These are phyloP conservation scores for Acrocera orbiculus DNA, from an alignment of 2,888 invertebrate genomes.

Conservation along the genomic window DNA sequence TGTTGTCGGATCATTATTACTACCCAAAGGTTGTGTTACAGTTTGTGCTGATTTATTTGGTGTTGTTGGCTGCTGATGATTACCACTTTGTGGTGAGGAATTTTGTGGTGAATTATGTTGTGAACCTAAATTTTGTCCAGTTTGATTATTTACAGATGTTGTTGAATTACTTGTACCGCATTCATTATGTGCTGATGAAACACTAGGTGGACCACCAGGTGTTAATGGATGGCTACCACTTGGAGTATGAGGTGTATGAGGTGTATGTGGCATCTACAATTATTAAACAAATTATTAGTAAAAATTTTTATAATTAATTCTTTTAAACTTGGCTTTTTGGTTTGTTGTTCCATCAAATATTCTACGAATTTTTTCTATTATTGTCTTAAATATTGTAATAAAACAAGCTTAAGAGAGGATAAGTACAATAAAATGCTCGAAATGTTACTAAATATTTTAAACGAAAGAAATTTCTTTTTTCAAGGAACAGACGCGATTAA, in stretches of 20 bases:
- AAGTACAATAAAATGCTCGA: background rate
- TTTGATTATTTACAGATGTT: conserved; percentile 14
- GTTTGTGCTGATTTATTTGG: conserved; percentile 25
- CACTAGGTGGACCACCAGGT: conserved; percentile 63
- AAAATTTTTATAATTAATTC: too few relatives aligned
- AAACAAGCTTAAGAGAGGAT: too few relatives aligned
- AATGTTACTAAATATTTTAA: background rate
- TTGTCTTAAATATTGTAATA: too few relatives aligned
- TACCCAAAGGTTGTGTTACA: conserved; percentile 21
- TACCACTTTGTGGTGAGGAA: conserved; percentile 20
- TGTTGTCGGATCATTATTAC: conserved; percentile 20
- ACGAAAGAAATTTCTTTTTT: too few relatives aligned
- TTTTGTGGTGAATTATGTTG: conserved; percentile 33
- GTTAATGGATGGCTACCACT: conserved; percentile 57
- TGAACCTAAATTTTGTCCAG: conserved; percentile 10
- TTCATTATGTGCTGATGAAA: conserved; percentile 43
- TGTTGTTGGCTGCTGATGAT: conserved; percentile 14
- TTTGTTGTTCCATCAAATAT: too few relatives aligned
- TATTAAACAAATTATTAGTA: background rate
- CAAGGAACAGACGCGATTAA: too few relatives aligned
- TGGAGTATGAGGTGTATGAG: conserved; percentile 60
- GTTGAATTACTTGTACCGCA: conserved; percentile 19
- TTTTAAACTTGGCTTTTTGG: too few relatives aligned
- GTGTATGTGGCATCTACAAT: conserved; percentile 60
- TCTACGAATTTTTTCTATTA: too few relatives aligned